Base-by-base conservation (phyloP, 1,140 invertebrate species). In the Hylaeus volcanicus region DNA sequence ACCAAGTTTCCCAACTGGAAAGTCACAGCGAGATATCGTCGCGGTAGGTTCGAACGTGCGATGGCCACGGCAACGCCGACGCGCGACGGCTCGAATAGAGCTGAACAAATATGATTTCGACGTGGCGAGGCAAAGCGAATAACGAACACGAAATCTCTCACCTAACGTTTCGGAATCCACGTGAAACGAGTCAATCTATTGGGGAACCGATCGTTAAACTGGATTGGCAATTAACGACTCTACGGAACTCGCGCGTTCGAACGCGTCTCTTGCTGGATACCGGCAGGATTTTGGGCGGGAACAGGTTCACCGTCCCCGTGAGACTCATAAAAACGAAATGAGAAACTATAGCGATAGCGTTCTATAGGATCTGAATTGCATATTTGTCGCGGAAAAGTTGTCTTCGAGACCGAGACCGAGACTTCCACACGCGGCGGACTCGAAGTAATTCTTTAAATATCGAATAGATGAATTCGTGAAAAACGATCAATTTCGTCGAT, bases 191-290 rank as follows among this genome's bases (percentile, higher is more conserved):
- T 63, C 55, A 76, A 79, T 83, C 83, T 86, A 9, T 63, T 60
- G 41, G 41, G 70, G 75, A 73, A 41, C 26, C 26, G 26, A 26
- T 26, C 26, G 26, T 26, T 26, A 26, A 26, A 26, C 37, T 45
- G 58, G 78, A 87, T 87, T 82, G 81, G 83, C 72, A 74, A 86
- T 88, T 88, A 85, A 88, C 81, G 86, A 84, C 84, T 45, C 56
- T 45, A 11, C 4, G 41, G 37, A 37, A 15, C 53, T 3, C 41
- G 51, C 53, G 14, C 41, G 51, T 26, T 45, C 39, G 63, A 2
- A 37, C 12, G n/a, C 41, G 74, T 12, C 56, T 45, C 51, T 68
- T 76, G 53, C n/a, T 15, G 12, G 6, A 2, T 26, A n/a, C 56
- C 41, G n/a, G 66, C 45, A 48, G 74, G 55, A n/a, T 58, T 26